Evolutionary conservation across 2,113 vertebrate species (phyloP), one percentile per base, ranked within the genome.

Genomic region (Otocyon megalotis): DNA sequence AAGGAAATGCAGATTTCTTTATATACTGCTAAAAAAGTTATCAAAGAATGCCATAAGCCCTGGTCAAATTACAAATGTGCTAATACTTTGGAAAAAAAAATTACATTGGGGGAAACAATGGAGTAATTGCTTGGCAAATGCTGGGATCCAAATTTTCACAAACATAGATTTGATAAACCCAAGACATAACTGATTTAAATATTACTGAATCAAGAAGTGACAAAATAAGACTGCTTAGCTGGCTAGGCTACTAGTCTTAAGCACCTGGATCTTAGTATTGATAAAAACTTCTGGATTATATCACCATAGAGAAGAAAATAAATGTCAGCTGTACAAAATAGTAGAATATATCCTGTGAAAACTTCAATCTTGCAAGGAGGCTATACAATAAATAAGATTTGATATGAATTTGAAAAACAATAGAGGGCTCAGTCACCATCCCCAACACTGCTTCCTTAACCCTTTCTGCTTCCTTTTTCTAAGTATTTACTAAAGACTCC

Each of bases 1-100:
- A 92, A 86, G 80, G 35, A 95, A n/a, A n/a, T 24, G 7, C 7
- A n/a, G 20, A 60, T 84, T 88, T 91, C 22, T 92, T 97, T 89
- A 79, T 65, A 30, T 60, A 32, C 0, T 69, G 3, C 10, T 91
- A 63, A 81, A 93, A 20, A 60, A 86, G 15, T 88, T 67, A 50
- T 87, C 48, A 58, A 67, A 95, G 43, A 96, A 37, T n/a, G 19
- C 22, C 2, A 82, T 5, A 82, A 81, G 20, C 54, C 32, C 32
- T 71, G 67, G 32, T 48, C 37, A 62, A 88, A 71, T 30, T 60
- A 20, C 7, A 43, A 71, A 53, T 95, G 20, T 92, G 9, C 9
- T 92, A 50, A 26, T 71, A 58, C n/a, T 63, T 76, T 62, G 43
- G 48, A 3, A 28, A 71, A 93, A 76, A 85, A 32, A 43, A 37